Percentiles rank a stretch among this genome's conserved stretches.
phyloP scores from a whole-genome alignment of 2,797 vertebrate genomes.

The Triplophysa bombifrons region DNA sequence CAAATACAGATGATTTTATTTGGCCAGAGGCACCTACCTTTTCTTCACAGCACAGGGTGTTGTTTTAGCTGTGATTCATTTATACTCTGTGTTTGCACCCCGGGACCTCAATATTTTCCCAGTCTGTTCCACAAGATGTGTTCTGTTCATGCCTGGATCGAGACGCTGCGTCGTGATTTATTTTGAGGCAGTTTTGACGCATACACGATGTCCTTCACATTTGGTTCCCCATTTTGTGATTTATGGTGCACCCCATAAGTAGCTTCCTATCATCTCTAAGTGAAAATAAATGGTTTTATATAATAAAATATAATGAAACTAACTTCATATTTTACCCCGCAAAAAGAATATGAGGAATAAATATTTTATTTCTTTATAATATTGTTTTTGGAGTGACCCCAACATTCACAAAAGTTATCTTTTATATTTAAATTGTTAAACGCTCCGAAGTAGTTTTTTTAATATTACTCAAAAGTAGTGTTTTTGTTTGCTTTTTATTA shows the following conservation, averaged over 20 bases:
- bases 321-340: too few relatives aligned
- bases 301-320: background rate
- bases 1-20: constrained; percentile 26
- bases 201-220: background rate
- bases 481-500: constrained; percentile 4
- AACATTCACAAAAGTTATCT: background rate
- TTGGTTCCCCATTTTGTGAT: background rate
- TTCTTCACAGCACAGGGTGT: background rate
- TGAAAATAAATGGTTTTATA: too few relatives aligned
- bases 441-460: background rate
- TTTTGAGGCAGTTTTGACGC: constrained; percentile 14
- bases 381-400: too few relatives aligned
- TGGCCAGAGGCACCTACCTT: background rate
- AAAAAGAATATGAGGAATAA: too few relatives aligned
- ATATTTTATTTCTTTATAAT: too few relatives aligned
- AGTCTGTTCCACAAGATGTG: constrained; percentile 25
- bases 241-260: background rate
- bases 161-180: constrained; percentile 7
- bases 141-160: constrained; percentile 11
- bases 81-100: background rate
- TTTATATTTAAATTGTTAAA: background rate
- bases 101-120: constrained; percentile 35
- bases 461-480: background rate
- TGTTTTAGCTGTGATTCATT: constrained; percentile 27
- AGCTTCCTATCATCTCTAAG: too few relatives aligned